A percentile compares a stretch with the other conserved stretches of the same genome.
These are phyloP conservation scores for Prinia subflava DNA, from an alignment of 2,113 vertebrate species.

Conservation along the genomic window DNA sequence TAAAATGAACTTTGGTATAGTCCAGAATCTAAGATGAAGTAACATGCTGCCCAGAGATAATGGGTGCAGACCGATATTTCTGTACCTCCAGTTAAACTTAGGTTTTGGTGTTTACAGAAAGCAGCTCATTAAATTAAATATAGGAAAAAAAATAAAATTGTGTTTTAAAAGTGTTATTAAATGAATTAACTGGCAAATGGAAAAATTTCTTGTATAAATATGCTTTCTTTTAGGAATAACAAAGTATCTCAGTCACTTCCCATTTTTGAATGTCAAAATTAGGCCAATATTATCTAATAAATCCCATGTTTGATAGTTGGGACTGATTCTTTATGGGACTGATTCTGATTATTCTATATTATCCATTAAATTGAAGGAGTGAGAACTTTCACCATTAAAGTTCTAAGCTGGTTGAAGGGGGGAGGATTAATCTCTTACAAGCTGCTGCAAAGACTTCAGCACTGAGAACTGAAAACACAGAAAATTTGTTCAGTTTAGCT, in stretches of 20 bases:
- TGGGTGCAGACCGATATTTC: not conserved
- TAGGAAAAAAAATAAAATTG: not conserved
- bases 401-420: not conserved
- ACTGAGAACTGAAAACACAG: not conserved
- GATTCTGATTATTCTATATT: not conserved
- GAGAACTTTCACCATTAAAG: not conserved
- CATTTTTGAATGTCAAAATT: not conserved
- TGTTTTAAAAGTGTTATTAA: not conserved
- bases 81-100: not conserved
- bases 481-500: not conserved
- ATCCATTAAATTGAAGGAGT: not conserved
- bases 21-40: not conserved
- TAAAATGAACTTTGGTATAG: not conserved
- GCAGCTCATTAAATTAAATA: not conserved
- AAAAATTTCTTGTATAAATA: not conserved
- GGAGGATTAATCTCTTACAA: not conserved
- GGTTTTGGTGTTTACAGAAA: not conserved
- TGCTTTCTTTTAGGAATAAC: not conserved
- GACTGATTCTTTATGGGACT: not conserved
- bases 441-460: not conserved
- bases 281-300: not conserved
- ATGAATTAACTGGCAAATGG: rapidly evolving
- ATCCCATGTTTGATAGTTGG: not conserved
- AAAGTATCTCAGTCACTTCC: not conserved
- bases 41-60: not conserved